Percentiles rank a stretch among this genome's conserved stretches.
Evolutionary conservation across 2,797 vertebrate species (phyloP).

Genomic region (Characodon lateralis): DNA sequence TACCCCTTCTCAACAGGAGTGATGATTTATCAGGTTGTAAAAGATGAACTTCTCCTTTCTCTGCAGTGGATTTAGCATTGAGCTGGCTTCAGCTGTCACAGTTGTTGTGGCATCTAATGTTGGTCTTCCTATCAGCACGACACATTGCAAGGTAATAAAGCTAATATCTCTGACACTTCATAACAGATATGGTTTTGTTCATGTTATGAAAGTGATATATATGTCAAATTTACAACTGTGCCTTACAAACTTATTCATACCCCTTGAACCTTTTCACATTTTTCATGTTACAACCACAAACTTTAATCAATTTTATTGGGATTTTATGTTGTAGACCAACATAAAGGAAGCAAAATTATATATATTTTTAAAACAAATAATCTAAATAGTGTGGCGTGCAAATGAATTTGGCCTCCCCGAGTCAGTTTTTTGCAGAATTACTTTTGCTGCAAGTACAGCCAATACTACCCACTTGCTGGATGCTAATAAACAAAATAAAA

Average conservation of each 20-base stretch:
- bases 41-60: conserved; percentile 24
- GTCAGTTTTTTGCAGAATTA: too few relatives aligned
- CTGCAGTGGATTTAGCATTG: conserved; percentile 94
- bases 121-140: conserved; percentile 96
- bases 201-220: neutral
- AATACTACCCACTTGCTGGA: too few relatives aligned
- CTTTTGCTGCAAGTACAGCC: too few relatives aligned
- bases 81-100: conserved; percentile 92
- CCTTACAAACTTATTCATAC: neutral
- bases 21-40: neutral
- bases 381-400: neutral
- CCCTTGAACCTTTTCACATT: neutral
- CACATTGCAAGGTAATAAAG: conserved; percentile 92
- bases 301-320: neutral
- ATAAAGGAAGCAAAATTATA: neutral
- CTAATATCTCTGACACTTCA: neutral
- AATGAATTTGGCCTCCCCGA: too few relatives aligned
- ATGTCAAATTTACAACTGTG: neutral
- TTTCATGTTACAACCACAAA: neutral
- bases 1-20: neutral
- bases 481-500: too few relatives aligned
- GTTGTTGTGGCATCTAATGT: conserved; percentile 95
- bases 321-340: neutral
- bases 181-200: neutral
- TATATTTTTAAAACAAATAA: neutral